Percentiles rank a stretch among this genome's conserved stretches.
Evolutionary conservation across 2,888 invertebrate genomes (phyloP).

Genomic region (Parasteatoda lunata): DNA sequence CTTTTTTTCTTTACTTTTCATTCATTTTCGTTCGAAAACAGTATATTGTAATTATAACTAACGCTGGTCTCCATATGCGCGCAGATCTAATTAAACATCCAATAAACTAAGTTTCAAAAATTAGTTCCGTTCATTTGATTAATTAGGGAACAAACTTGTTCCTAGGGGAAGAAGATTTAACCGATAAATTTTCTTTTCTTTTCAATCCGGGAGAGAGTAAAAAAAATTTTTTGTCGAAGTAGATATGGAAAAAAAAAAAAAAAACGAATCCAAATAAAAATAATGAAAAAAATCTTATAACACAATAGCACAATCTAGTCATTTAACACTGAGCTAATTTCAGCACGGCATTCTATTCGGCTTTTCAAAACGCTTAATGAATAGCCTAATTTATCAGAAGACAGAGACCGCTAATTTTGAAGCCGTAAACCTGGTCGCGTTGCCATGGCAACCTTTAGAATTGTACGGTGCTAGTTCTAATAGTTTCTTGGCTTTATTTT

Average conservation of each 20-base stretch:
- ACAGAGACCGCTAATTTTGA: constrained; percentile 57
- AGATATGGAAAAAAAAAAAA: constrained; percentile 6
- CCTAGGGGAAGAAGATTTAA: constrained; percentile 6
- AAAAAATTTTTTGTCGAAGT: not conserved
- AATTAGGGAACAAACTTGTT: constrained; percentile 25
- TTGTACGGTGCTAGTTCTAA: not conserved
- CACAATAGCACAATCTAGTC: constrained; percentile 56
- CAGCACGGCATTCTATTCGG: not conserved
- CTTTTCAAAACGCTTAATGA: constrained; percentile 51
- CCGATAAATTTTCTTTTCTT: constrained; percentile 28
- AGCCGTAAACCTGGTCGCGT: constrained; percentile 18
- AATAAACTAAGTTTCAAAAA: not conserved
- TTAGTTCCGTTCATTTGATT: constrained; percentile 25
- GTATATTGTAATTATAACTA: not conserved
- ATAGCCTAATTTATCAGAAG: constrained; percentile 59
- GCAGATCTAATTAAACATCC: not conserved
- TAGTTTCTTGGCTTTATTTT: constrained; percentile 11
- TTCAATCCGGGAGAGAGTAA: not conserved
- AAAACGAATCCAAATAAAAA: constrained; percentile 10
- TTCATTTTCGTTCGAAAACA: not conserved
- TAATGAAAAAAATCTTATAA: constrained; percentile 7
- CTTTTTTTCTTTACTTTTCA: not conserved
- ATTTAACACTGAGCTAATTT: constrained; percentile 56
- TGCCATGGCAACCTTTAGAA: constrained; percentile 18
- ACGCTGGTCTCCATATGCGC: not conserved